Percentiles rank a stretch among this genome's conserved stretches.
Evolutionary conservation across 2,113 vertebrate genomes (phyloP).

Genomic region (Phylloscopus trochiloides): DNA sequence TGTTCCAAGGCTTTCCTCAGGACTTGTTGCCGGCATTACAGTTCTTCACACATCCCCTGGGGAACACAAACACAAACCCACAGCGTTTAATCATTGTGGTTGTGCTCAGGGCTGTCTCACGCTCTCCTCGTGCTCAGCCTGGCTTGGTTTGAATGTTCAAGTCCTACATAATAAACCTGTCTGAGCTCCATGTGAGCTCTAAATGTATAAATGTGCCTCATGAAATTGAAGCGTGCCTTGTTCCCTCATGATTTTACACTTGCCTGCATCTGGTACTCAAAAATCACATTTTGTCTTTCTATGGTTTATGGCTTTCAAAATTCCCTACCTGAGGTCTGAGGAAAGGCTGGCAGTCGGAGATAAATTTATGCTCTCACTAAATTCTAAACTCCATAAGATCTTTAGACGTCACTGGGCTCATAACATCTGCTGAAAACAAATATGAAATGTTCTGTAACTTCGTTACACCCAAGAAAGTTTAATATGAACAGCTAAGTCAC

Average conservation of each 20-base stretch:
- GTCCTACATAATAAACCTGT: not conserved
- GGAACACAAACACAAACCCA: not conserved
- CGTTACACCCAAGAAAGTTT: not conserved
- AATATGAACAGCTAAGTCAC: not conserved
- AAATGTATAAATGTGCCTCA: not conserved
- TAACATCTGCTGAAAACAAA: not conserved
- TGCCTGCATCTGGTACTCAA: not conserved
- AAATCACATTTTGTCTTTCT: not conserved
- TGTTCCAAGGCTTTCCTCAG: not conserved
- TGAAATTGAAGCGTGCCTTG: accelerated
- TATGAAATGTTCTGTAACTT: not conserved
- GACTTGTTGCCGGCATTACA: accelerated
- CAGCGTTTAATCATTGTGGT: not conserved
- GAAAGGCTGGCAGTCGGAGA: accelerated
- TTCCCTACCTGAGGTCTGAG: not conserved
- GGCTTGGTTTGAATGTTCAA: not conserved
- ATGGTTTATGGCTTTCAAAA: not conserved
- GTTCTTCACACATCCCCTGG: not conserved
- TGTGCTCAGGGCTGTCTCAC: not conserved
- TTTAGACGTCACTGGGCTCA: not conserved
- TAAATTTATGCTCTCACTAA: not conserved
- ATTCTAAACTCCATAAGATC: not conserved
- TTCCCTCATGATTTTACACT: not conserved
- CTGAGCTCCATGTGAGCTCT: accelerated
- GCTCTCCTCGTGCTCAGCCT: not conserved